Percentiles rank a stretch among this genome's conserved stretches.
Evolutionary conservation across 2,113 vertebrate genomes (phyloP).

Genomic region (Ovis aries): DNA sequence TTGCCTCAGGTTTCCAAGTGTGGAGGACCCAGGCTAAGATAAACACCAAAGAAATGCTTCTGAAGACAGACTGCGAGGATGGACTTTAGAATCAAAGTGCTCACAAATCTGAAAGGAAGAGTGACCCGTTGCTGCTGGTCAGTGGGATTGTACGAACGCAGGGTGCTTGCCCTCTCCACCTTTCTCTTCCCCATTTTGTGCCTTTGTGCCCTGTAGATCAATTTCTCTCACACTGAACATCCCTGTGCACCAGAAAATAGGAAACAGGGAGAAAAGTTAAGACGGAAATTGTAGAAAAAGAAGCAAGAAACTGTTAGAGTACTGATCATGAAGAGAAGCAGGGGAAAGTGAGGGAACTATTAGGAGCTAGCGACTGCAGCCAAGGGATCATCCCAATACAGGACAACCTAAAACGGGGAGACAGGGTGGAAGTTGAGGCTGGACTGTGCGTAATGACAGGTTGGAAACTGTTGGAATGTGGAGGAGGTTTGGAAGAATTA

Average conservation of each 20-base stretch:
- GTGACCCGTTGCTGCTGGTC: not conserved
- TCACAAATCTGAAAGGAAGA: not conserved
- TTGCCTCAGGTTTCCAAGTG: not conserved
- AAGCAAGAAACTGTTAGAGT: not conserved
- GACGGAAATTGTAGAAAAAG: not conserved
- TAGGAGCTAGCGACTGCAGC: too few relatives aligned
- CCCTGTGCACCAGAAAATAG: not conserved
- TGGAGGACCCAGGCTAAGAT: not conserved
- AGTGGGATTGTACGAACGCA: rapidly evolving
- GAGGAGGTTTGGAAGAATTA: not conserved
- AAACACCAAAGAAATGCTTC: not conserved
- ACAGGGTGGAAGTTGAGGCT: not conserved
- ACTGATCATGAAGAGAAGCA: not conserved
- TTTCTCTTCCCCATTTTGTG: not conserved
- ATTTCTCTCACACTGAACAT: not conserved
- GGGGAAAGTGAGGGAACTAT: not conserved
- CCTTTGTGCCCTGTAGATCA: not conserved
- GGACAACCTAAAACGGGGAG: not conserved
- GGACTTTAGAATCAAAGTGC: not conserved
- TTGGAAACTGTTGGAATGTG: not conserved
- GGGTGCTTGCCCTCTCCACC: not conserved
- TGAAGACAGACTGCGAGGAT: not conserved
- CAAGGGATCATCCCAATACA: not conserved
- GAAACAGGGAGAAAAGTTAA: not conserved
- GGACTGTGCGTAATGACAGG: not conserved